Conservation (phyloP, 2,113 vertebrate species). For the Poeciliopsis turrubarensis region DNA sequence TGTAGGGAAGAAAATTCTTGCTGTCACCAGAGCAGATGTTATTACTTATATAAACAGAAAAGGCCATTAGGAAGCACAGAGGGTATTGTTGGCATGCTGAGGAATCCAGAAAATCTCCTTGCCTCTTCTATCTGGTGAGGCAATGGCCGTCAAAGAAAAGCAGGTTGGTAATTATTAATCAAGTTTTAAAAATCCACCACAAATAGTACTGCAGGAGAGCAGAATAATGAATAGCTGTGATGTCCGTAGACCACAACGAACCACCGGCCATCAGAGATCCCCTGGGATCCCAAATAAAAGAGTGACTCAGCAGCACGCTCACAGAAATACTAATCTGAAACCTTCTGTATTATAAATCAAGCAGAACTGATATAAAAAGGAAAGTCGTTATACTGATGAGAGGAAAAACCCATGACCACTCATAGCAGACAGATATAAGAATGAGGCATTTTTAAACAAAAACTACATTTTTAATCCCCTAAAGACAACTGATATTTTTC, state of each 20-base stretch:
- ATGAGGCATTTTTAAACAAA: neutral
- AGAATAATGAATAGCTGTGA: neutral
- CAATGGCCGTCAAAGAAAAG: neutral
- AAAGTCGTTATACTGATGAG: neutral
- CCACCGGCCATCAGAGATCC: neutral
- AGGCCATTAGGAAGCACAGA: neutral
- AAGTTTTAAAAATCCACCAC: neutral
- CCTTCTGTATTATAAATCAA: neutral
- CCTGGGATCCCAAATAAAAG: neutral
- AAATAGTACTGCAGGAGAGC: neutral
- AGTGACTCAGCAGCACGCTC: neutral
- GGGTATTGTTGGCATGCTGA: neutral
- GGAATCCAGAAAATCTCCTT: neutral
- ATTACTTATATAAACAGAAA: neutral
- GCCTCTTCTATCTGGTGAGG: neutral
- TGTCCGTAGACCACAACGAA: neutral
- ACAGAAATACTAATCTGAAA: neutral
- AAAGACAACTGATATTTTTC: neutral
- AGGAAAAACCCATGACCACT: neutral
- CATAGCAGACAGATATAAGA: neutral
- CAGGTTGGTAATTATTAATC: neutral
- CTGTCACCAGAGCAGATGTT: slow-evolving; percentile 5
- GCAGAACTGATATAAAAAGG: neutral
- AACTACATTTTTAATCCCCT: neutral
- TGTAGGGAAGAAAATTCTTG: neutral